Conservation (phyloP, 1,140 invertebrate species). For the Neuroterus valhalla region DNA sequence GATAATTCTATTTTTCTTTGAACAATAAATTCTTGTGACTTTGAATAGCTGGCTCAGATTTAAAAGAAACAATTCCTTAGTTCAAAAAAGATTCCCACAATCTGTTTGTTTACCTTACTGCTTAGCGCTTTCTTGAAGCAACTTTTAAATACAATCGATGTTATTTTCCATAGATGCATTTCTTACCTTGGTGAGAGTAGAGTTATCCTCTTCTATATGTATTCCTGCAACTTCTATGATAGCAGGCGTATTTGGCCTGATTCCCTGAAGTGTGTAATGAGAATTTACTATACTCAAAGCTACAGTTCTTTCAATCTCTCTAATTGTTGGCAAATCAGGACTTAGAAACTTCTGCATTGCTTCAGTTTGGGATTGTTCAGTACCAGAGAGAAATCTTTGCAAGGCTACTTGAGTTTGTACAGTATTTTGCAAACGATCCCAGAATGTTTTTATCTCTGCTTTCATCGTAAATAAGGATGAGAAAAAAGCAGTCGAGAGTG, state of each 20-base stretch:
- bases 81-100: too few species aligned
- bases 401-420: conserved; percentile 13
- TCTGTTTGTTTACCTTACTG: background rate
- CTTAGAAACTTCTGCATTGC: conserved; percentile 73
- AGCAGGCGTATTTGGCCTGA: conserved; percentile 60
- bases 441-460: conserved; percentile 5
- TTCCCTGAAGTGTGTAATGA: conserved; percentile 74
- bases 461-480: background rate
- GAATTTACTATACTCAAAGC: conserved; percentile 79
- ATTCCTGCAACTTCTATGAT: conserved; percentile 79
- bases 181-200: conserved; percentile 36
- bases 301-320: conserved; percentile 77
- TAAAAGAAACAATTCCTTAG: too few species aligned
- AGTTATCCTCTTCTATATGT: conserved; percentile 67
- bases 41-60: too few species aligned
- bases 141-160: too few species aligned
- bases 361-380: conserved; percentile 51
- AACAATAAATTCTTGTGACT: too few species aligned
- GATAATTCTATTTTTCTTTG: too few species aligned
- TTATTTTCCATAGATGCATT: background rate
- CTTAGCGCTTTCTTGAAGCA: background rate
- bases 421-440: conserved; percentile 9
- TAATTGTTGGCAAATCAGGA: conserved; percentile 70
- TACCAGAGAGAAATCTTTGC: conserved; percentile 27
- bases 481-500: background rate